Percentiles rank a stretch among this genome's conserved stretches.
These are phyloP conservation scores for Philonicus albiceps DNA, from an alignment of 2,888 invertebrate genomes.

Conservation along the genomic window DNA sequence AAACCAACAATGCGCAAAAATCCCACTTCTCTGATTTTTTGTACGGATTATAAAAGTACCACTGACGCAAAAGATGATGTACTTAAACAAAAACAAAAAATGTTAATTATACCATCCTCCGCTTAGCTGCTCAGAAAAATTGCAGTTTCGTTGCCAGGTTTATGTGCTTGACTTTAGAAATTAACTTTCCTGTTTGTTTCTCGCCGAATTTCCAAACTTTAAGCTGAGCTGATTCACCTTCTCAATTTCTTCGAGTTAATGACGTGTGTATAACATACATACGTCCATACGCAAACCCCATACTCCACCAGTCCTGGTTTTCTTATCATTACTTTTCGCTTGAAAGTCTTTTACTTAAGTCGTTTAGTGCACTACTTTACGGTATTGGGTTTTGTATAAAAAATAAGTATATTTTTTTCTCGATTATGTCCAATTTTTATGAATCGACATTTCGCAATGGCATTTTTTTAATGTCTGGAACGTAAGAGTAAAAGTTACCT, in stretches of 20 bases:
- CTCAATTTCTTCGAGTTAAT: not conserved
- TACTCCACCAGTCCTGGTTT: not conserved
- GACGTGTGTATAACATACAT: not conserved
- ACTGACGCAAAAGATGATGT: not conserved
- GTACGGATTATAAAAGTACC: not conserved
- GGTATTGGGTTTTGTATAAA: not conserved
- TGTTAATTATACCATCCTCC: not conserved
- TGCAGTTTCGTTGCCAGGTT: not conserved
- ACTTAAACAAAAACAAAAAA: not conserved
- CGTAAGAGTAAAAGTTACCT: not conserved
- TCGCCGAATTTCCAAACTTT: not conserved
- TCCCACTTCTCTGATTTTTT: not conserved
- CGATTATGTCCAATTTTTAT: not conserved
- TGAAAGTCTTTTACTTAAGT: not conserved
- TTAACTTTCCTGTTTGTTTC: not conserved
- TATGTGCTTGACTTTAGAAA: not conserved
- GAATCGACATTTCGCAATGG: not conserved
- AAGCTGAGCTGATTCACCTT: not conserved
- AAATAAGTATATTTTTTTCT: not conserved
- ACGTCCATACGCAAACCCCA: not conserved
- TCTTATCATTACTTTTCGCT: not conserved
- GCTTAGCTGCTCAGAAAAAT: not conserved
- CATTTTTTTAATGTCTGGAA: not conserved
- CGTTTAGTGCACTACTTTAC: not conserved
- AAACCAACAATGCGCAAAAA: not conserved